Evolutionary conservation across 2,888 invertebrate genomes (phyloP), one percentile per base, ranked within the genome.

Genomic region (Dorcus parallelipipedus): DNA sequence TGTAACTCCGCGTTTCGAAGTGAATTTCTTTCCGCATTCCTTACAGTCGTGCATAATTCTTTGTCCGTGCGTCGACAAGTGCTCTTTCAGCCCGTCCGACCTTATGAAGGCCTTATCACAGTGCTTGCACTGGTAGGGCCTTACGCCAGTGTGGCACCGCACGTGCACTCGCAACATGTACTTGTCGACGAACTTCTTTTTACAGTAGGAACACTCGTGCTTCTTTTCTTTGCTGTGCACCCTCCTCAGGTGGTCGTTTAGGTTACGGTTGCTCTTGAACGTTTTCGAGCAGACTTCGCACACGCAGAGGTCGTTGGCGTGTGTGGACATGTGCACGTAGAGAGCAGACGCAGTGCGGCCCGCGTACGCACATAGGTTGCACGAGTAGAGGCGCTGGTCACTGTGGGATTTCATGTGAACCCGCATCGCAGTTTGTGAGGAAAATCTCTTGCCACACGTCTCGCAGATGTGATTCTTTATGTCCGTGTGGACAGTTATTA

Each of bases 301-400:
- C n/a, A 71, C 66, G 43, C 69, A 68, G 5, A 66, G 48, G 38
- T 72, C 70, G 38, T 69, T 66, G 2, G 70, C 68, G 59, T 74
- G 74, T 4, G 69, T 72, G 0, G 72, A 66, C 70, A 70, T 73
- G 58, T 74, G 74, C 4, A 70, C 65, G 50, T 74, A 73, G 9
- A 74, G 55, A 7, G 73, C 71, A 0, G 73, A 73, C n/a, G 74
- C 70, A 6, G 74, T 74, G 17, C 71, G 62, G 7, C 73, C 74
- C 3, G 70, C 67, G 39, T 73, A 74, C 50, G 65, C 51, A 57
- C 74, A 74, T 5, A 69, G 40, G 61, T 68, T 69, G 55, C 74
- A 74, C 2, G 61, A 64, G 60, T 73, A 73, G 4, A 62, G 54
- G 20, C 74, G 64, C 26, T 69, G 66, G 41, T 73, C 69, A 38